phyloP scores from a whole-genome alignment of 2,888 invertebrate genomes.

The Stenolophus ochropezus region DNA sequence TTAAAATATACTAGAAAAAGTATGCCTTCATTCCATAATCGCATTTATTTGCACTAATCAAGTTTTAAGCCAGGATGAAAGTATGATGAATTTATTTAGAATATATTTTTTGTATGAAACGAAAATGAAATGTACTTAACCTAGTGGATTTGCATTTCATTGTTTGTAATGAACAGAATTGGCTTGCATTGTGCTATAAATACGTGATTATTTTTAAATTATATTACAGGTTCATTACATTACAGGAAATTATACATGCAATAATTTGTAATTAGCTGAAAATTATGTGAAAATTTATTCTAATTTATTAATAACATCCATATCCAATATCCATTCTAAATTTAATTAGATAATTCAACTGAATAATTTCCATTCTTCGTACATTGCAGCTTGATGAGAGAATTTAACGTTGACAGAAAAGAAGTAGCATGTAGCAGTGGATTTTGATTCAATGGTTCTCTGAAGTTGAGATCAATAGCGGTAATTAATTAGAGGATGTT shows the following conservation, averaged over 20 bases:
- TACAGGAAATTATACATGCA: constrained; percentile 35
- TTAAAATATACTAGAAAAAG: no score
- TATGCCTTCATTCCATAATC: no score
- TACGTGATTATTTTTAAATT: constrained; percentile 22
- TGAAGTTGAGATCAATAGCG: constrained; percentile 28
- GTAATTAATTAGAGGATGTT: constrained; percentile 35
- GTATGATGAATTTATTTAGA: background rate
- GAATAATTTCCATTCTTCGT: constrained; percentile 19
- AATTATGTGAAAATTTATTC: constrained; percentile 30
- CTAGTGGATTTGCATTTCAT: background rate
- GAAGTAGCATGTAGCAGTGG: no score
- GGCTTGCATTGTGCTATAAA: background rate
- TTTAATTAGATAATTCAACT: constrained; percentile 31
- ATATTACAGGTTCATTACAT: constrained; percentile 20
- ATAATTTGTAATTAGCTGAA: constrained; percentile 29
- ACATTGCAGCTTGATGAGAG: no score
- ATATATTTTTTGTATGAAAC: background rate
- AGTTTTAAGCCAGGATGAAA: no score
- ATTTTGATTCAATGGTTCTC: background rate
- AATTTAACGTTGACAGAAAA: no score
- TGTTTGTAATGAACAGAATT: background rate
- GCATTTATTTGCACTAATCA: no score
- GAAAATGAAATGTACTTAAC: background rate
- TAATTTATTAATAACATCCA: constrained; percentile 10
- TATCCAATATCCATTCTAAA: background rate